These are phyloP conservation scores for Molanna angustata DNA, from an alignment of 2,888 invertebrate genomes.

Conservation along the genomic window DNA sequence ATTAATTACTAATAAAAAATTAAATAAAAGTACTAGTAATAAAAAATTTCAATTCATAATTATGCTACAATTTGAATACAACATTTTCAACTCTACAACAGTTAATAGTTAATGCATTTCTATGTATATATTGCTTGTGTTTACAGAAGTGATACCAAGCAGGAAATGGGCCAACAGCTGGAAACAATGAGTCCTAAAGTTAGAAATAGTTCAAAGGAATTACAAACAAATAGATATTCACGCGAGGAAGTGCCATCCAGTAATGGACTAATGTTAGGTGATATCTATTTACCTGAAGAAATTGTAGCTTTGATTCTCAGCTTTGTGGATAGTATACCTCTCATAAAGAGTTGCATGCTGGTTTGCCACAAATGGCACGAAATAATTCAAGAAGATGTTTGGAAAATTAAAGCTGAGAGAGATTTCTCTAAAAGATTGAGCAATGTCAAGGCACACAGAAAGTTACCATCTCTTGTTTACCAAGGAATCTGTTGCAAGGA, in stretches of 20 bases:
- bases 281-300: conserved; percentile 49
- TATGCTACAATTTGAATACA: too few species aligned
- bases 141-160: too few species aligned
- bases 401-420: conserved; percentile 43
- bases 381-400: conserved; percentile 44
- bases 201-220: too few species aligned
- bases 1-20: too few species aligned
- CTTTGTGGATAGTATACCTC: conserved; percentile 41
- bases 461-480: conserved; percentile 44
- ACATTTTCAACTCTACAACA: too few species aligned
- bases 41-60: too few species aligned
- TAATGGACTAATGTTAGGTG: conserved; percentile 42
- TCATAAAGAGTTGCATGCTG: conserved; percentile 42
- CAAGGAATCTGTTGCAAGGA: conserved; percentile 43
- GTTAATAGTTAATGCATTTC: too few species aligned
- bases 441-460: conserved; percentile 36
- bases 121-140: too few species aligned
- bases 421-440: conserved; percentile 35
- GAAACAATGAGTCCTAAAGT: too few species aligned
- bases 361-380: conserved; percentile 54
- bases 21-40: too few species aligned
- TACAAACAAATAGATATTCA: too few species aligned
- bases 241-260: conserved; percentile 24
- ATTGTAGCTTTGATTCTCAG: conserved; percentile 46
- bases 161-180: too few species aligned